A percentile compares a stretch with the other conserved stretches of the same genome.
Conservation (phyloP, 2,797 vertebrate genomes). For the Acrossocheilus fasciatus region DNA sequence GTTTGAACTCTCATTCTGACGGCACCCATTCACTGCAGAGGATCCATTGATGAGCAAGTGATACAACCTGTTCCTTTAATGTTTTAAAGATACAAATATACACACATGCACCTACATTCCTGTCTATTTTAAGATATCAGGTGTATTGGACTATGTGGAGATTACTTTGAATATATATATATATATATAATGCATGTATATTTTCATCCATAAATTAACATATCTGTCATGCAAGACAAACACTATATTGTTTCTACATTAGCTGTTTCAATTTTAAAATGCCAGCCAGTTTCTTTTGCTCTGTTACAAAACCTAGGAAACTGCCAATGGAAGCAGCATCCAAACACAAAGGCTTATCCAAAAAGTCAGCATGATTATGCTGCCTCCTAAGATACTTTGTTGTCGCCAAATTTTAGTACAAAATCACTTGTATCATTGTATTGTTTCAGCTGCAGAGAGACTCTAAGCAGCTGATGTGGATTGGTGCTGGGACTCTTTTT, state of each 20-base stretch:
- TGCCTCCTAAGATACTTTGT: background rate
- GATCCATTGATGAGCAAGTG: background rate
- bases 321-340: background rate
- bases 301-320: constrained; percentile 8
- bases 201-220: background rate
- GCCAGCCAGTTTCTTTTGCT: background rate
- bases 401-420: background rate
- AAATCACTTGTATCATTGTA: background rate
- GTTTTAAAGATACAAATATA: background rate
- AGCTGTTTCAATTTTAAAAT: background rate
- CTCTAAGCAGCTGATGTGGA: background rate
- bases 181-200: background rate
- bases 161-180: background rate
- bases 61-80: background rate
- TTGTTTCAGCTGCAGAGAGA: background rate
- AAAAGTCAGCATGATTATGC: constrained; percentile 1
- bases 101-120: background rate
- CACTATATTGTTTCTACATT: background rate
- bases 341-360: background rate
- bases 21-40: background rate
- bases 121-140: background rate
- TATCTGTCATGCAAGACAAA: background rate
- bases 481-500: background rate
- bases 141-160: background rate
- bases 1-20: background rate